phyloP scores from a whole-genome alignment of 2,113 vertebrate species.

The Ifrita kowaldi region DNA sequence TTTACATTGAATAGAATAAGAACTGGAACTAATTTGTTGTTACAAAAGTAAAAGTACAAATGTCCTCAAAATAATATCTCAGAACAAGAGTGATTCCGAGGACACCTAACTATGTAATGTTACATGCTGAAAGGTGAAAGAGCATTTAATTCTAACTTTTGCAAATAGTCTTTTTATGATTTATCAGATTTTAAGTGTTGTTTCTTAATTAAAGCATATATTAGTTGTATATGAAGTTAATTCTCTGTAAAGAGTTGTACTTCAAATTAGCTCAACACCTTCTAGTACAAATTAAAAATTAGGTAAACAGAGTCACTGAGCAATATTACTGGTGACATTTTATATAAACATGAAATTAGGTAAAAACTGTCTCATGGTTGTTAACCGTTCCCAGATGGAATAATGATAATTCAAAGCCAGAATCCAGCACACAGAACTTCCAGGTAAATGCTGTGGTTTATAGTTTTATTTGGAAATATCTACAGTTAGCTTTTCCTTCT shows the following conservation, averaged over 20 bases:
- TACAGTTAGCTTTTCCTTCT: neutral
- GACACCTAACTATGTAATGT: neutral
- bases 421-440: neutral
- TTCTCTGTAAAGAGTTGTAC: neutral
- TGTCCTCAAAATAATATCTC: neutral
- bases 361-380: neutral
- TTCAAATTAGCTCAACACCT: neutral
- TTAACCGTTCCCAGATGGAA: neutral
- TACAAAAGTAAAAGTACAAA: neutral
- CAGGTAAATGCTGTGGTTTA: neutral
- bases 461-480: neutral
- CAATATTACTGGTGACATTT: neutral
- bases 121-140: neutral
- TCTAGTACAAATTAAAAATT: neutral
- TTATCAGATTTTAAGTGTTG: neutral
- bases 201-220: neutral
- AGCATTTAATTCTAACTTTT: neutral
- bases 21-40: neutral
- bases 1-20: neutral
- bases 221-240: neutral
- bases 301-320: neutral
- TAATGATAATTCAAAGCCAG: neutral
- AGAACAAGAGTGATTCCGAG: neutral
- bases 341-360: neutral
- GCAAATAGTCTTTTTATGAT: neutral